These are phyloP conservation scores for Philhelius pedissequus DNA, from an alignment of 2,888 invertebrate species.

Conservation along the genomic window DNA sequence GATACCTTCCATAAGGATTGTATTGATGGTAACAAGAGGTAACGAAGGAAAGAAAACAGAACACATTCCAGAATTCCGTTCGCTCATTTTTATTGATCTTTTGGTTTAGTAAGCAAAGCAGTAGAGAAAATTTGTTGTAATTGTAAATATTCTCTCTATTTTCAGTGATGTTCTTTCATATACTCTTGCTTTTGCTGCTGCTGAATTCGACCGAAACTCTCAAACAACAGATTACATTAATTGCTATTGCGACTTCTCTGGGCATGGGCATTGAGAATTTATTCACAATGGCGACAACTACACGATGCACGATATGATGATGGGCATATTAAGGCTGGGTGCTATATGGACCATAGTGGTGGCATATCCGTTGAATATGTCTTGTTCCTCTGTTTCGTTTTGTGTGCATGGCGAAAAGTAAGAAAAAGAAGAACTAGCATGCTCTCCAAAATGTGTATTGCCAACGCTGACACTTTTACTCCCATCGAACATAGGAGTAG, in stretches of 20 bases:
- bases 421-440: background rate
- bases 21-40: background rate
- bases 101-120: background rate
- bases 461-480: conserved; percentile 21
- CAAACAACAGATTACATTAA: conserved; percentile 68
- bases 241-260: conserved; percentile 58
- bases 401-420: background rate
- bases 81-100: conserved; percentile 66
- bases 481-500: background rate
- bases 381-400: conserved; percentile 26
- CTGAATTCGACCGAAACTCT: conserved; percentile 61
- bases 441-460: conserved; percentile 1
- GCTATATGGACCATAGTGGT: conserved; percentile 33
- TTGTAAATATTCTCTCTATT: conserved; percentile 51
- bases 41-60: background rate
- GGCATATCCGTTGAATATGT: conserved; percentile 49
- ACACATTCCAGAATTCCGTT: conserved; percentile 52
- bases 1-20: background rate
- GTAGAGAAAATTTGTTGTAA: conserved; percentile 38
- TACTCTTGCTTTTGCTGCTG: conserved; percentile 12
- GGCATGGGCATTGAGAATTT: conserved; percentile 66
- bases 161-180: background rate
- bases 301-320: background rate
- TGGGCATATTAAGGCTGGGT: background rate
- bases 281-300: conserved; percentile 16